A percentile compares a stretch with the other conserved stretches of the same genome.
Evolutionary conservation across 2,113 vertebrate genomes (phyloP).

Genomic region (Lanius ludovicianus): DNA sequence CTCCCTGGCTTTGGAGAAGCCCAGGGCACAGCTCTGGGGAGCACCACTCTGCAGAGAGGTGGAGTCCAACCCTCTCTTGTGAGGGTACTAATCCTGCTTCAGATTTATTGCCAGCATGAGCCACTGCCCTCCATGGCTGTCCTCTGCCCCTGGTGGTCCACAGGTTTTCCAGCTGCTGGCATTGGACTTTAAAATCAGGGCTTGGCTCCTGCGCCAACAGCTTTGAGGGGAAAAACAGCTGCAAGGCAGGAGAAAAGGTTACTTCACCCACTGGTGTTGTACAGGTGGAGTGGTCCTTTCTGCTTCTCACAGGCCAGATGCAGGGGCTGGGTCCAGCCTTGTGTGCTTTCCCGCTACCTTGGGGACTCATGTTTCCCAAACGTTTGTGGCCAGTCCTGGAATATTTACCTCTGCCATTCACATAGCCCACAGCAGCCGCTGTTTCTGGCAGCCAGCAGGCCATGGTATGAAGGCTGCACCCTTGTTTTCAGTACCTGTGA

Average conservation of each 20-base stretch:
- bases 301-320: not conserved
- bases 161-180: not conserved
- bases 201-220: not conserved
- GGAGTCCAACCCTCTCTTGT: not conserved
- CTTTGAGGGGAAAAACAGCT: not conserved
- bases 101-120: accelerated
- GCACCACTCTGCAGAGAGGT: not conserved
- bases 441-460: not conserved
- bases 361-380: not conserved
- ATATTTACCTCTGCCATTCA: not conserved
- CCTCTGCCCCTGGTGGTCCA: not conserved
- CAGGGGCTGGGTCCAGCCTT: not conserved
- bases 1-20: not conserved
- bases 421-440: not conserved
- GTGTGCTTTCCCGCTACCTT: not conserved
- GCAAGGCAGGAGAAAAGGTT: not conserved
- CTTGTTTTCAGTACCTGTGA: not conserved
- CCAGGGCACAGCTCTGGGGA: not conserved
- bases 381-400: not conserved
- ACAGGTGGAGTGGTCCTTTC: not conserved
- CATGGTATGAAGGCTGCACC: not conserved
- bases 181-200: not conserved
- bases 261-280: accelerated
- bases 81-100: not conserved
- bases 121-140: not conserved